phyloP scores from a whole-genome alignment of 53 echinoderm and acorn worm genomes.

The Apostichopus leukothele region DNA sequence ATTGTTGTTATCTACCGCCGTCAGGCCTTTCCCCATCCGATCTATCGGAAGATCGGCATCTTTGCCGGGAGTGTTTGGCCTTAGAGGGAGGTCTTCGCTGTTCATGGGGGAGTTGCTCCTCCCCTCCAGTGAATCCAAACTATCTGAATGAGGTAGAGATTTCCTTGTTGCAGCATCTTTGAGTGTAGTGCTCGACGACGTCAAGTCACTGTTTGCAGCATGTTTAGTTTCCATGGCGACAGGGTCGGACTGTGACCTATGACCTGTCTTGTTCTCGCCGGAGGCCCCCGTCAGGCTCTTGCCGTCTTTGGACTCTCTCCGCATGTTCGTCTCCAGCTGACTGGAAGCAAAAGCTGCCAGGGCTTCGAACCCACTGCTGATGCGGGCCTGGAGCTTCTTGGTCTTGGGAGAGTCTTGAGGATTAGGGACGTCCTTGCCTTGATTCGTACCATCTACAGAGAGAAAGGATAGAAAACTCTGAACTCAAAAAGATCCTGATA shows the following conservation, averaged over 20 bases:
- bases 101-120: constrained; percentile 16
- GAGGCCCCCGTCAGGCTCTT: constrained; percentile 63
- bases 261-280: constrained; percentile 54
- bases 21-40: background rate
- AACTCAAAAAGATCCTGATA: too few relatives aligned
- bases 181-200: background rate
- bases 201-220: constrained; percentile 26
- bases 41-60: constrained; percentile 36
- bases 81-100: constrained; percentile 64
- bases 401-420: constrained; percentile 86
- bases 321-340: constrained; percentile 81
- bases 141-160: constrained; percentile 46
- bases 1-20: constrained; percentile 37
- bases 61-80: constrained; percentile 80
- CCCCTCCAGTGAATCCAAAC: constrained; percentile 36
- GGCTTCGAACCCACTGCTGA: constrained; percentile 95
- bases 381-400: constrained; percentile 93
- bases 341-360: constrained; percentile 90
- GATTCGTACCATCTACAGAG: background rate
- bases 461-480: too few relatives aligned
- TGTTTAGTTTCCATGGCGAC: constrained; percentile 39
- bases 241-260: constrained; percentile 66
- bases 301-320: constrained; percentile 71
- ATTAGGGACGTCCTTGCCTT: constrained; percentile 32
- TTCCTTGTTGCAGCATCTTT: constrained; percentile 49